phyloP scores from a whole-genome alignment of 2,888 invertebrate genomes.

The Nomada fabriciana region DNA sequence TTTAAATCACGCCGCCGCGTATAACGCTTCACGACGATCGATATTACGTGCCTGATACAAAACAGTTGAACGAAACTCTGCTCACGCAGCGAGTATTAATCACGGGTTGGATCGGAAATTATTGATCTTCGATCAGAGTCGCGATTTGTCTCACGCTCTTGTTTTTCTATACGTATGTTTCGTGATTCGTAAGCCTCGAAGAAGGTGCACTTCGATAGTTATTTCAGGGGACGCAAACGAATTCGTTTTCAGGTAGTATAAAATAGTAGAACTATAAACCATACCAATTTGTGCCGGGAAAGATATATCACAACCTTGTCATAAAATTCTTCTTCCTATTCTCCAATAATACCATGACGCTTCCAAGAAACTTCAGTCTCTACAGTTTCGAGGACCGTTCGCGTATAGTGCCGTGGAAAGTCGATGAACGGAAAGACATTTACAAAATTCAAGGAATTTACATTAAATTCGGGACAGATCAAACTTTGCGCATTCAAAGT shows the following conservation, averaged over 20 bases:
- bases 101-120: slow-evolving; percentile 49
- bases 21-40: slow-evolving; percentile 20
- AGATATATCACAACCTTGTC: no score
- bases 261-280: background rate
- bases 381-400: no score
- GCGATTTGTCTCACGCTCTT: slow-evolving; percentile 15
- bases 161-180: slow-evolving; percentile 24
- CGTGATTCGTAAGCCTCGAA: slow-evolving; percentile 15
- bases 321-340: no score
- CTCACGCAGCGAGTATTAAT: slow-evolving; percentile 51
- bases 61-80: slow-evolving; percentile 12
- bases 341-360: no score
- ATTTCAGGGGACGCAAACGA: no score
- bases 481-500: no score
- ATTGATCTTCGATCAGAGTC: slow-evolving; percentile 59
- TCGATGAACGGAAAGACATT: no score
- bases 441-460: no score
- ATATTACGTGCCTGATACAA: slow-evolving; percentile 31
- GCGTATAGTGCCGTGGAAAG: no score
- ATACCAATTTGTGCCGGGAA: no score
- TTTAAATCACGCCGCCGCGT: slow-evolving; percentile 44
- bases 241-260: background rate
- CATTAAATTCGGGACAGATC: no score
- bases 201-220: slow-evolving; percentile 14
- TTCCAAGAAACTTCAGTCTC: no score